These are phyloP conservation scores for Samia ricini DNA, from an alignment of 1,140 invertebrate species.

Conservation along the genomic window DNA sequence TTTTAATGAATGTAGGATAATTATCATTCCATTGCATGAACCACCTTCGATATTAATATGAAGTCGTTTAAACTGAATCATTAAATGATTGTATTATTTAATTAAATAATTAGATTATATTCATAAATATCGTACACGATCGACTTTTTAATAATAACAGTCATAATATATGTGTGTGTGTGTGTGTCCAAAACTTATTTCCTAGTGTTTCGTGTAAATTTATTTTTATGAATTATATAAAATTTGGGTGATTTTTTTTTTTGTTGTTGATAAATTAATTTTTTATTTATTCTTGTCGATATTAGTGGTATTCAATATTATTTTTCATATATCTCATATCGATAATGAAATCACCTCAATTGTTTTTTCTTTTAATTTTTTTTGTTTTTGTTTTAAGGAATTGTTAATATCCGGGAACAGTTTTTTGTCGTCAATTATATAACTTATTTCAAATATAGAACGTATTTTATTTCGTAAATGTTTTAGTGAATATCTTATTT, in stretches of 20 bases:
- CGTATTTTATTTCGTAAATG: background rate
- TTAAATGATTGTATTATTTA: constrained; percentile 10
- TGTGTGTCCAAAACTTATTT: too few relatives aligned
- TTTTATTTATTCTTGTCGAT: too few relatives aligned
- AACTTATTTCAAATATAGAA: background rate
- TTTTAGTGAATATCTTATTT: background rate
- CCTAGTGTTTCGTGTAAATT: constrained; percentile 1
- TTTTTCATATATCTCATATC: too few relatives aligned
- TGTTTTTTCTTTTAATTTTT: too few relatives aligned
- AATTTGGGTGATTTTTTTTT: background rate
- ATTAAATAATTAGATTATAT: constrained; percentile 12
- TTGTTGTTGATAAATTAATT: too few relatives aligned
- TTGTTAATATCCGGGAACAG: background rate
- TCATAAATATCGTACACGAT: constrained; percentile 5
- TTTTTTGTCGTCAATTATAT: background rate
- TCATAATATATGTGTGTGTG: constrained; percentile 13
- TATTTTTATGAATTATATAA: constrained; percentile 2
- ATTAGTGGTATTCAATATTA: too few relatives aligned
- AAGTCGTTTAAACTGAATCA: constrained; percentile 12
- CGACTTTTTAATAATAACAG: constrained; percentile 18
- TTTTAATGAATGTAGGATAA: constrained; percentile 12
- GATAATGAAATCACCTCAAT: background rate
- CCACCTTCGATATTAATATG: constrained; percentile 22
- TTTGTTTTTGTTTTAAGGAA: background rate
- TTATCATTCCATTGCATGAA: constrained; percentile 33